Evolutionary conservation across 2,797 vertebrate species (phyloP).

Genomic region (Pseudochirops cupreus): DNA sequence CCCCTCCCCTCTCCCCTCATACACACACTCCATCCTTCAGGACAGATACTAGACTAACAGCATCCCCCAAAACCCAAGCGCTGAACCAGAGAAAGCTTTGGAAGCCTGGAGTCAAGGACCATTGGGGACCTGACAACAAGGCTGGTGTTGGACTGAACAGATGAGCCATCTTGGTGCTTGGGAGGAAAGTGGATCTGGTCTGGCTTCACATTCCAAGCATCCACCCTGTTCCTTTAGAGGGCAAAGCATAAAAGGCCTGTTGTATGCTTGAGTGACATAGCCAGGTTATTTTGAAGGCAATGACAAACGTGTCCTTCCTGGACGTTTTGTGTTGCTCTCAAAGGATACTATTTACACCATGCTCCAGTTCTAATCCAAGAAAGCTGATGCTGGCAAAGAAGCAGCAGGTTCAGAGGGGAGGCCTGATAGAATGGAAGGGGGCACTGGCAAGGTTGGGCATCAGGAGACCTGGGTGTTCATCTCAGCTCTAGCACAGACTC

Average conservation of each 20-base stretch:
- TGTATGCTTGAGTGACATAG: background rate
- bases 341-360: background rate
- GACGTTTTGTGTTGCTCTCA: background rate
- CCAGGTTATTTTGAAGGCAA: background rate
- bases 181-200: background rate
- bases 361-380: background rate
- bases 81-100: background rate
- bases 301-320: background rate
- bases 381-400: background rate
- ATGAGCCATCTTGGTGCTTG: background rate
- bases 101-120: background rate
- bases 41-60: background rate
- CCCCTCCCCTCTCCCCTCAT: background rate
- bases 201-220: background rate
- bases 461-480: background rate
- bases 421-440: background rate
- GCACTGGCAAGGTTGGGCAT: background rate
- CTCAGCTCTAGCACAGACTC: background rate
- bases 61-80: background rate
- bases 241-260: background rate
- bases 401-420: background rate
- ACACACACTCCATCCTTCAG: background rate
- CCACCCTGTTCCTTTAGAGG: background rate
- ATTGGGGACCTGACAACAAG: background rate
- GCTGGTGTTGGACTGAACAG: background rate